Base-by-base conservation (phyloP, 1,140 invertebrate genomes). In the Lucilia cuprina region DNA sequence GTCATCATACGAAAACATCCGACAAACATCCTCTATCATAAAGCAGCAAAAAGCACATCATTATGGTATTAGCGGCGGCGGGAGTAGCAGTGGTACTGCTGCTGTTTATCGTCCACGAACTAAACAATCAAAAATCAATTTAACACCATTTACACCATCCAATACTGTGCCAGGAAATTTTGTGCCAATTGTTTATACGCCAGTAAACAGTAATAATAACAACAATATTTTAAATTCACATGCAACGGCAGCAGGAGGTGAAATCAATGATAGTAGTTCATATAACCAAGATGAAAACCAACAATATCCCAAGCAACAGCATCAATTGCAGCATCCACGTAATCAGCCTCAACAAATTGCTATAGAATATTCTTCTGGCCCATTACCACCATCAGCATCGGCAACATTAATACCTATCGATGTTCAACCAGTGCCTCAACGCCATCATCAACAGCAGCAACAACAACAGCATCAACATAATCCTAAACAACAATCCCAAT, bases 141-240 rank as follows among this genome's bases (percentile, higher is more conserved):
- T 88, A 88, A 90, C 90, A 85, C 90, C 90, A 86, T 91, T 91
- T 88, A 89, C 88, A 87, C 85, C 90, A 82, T 87, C 88, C 83
- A 91, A 91, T 85, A 89, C 89, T 85, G 85, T 91, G 85, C 90
- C 90, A 74, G 90, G 90, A 86, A 87, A 90, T 86, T 91, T 91
- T 86, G 86, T 87, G 86, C 91, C 87, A 86, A 90, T 89, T 89
- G 89, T 89, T 86, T 89, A 88, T 87, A 89, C 88, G 85, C 88
- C 87, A 86, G 86, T 87, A 86, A 91, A 12, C 86, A 90, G 19
- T 84, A 85, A 84, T 75, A 85, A 30, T 55, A 85, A 82, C 41
- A 88, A 91, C 82, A 83, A 91, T 9, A 91, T 92, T 49, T 85
- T 85, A 84, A 85, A 86, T 90, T 89, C 80, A 86, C 87, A 86